phyloP scores from a whole-genome alignment of 2,113 vertebrate genomes.

The Planiliza haematocheilus region DNA sequence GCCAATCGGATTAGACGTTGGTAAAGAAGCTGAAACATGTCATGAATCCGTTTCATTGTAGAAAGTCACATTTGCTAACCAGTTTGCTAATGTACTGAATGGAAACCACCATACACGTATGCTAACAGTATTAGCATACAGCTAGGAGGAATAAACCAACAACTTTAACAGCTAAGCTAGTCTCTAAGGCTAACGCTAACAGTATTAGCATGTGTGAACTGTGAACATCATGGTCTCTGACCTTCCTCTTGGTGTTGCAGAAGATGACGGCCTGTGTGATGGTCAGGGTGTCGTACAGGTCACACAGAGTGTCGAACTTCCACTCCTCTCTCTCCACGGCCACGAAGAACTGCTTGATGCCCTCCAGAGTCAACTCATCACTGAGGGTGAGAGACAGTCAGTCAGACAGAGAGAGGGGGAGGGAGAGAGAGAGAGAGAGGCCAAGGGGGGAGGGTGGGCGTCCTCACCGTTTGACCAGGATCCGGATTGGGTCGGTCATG shows the following conservation, averaged over 20 bases:
- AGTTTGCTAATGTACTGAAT: too few species aligned
- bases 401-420: neutral
- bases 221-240: too few species aligned
- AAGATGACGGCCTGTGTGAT: conserved; percentile 99
- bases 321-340: conserved; percentile 98
- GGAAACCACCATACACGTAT: neutral
- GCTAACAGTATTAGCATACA: too few species aligned
- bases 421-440: neutral
- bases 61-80: too few species aligned
- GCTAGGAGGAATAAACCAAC: too few species aligned
- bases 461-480: conserved; percentile 94
- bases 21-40: too few species aligned
- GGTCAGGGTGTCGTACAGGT: conserved; percentile 97
- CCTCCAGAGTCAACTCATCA: conserved; percentile 97
- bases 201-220: too few species aligned
- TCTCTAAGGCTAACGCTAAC: too few species aligned
- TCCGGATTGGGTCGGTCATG: conserved; percentile 99
- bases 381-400: conserved; percentile 63
- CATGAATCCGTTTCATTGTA: too few species aligned
- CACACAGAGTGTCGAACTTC: conserved; percentile 98
- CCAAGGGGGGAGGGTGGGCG: conserved; percentile 55
- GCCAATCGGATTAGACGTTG: too few species aligned
- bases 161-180: too few species aligned
- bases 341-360: conserved; percentile 99
- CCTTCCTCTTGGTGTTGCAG: conserved; percentile 99